A percentile compares a stretch with the other conserved stretches of the same genome.
Conservation (phyloP, 2,888 invertebrate species). For the Heliconius hortense region DNA sequence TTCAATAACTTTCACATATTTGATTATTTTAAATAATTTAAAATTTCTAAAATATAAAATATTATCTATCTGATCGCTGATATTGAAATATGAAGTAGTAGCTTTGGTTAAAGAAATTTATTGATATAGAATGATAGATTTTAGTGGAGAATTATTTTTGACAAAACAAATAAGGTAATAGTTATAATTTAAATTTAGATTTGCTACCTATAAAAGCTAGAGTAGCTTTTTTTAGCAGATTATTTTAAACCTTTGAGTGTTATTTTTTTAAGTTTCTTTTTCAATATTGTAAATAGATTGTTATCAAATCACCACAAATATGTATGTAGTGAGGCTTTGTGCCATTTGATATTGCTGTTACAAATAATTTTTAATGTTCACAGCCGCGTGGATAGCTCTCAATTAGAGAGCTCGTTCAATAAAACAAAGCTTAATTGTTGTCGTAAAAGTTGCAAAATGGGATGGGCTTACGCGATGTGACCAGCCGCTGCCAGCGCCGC, state of each 20-base stretch:
- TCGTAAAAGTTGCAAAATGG: conserved; percentile 81
- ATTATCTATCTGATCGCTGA: neutral
- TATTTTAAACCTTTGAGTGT: neutral
- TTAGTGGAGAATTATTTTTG: conserved; percentile 7
- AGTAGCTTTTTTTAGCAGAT: too few relatives aligned
- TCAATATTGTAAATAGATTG: conserved; percentile 11
- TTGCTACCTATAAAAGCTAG: neutral
- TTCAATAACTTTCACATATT: too few relatives aligned
- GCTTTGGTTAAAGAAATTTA: neutral
- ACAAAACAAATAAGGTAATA: neutral
- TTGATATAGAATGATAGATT: neutral
- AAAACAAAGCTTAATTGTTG: conserved; percentile 82
- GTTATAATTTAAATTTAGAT: neutral
- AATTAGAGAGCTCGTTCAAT: conserved; percentile 56
- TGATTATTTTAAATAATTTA: too few relatives aligned
- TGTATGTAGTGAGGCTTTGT: conserved; percentile 32
- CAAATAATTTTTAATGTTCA: conserved; percentile 77
- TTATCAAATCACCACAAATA: neutral
- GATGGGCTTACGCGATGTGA: conserved; percentile 88
- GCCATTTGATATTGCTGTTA: conserved; percentile 51
- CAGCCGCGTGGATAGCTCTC: conserved; percentile 76
- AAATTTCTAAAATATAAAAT: neutral
- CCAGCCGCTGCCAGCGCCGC: conserved; percentile 83
- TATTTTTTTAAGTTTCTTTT: neutral
- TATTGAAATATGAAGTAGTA: neutral